A percentile compares a stretch with the other conserved stretches of the same genome.
phyloP scores from a whole-genome alignment of 2,113 vertebrate genomes.

The Motacilla tschutschensis region DNA sequence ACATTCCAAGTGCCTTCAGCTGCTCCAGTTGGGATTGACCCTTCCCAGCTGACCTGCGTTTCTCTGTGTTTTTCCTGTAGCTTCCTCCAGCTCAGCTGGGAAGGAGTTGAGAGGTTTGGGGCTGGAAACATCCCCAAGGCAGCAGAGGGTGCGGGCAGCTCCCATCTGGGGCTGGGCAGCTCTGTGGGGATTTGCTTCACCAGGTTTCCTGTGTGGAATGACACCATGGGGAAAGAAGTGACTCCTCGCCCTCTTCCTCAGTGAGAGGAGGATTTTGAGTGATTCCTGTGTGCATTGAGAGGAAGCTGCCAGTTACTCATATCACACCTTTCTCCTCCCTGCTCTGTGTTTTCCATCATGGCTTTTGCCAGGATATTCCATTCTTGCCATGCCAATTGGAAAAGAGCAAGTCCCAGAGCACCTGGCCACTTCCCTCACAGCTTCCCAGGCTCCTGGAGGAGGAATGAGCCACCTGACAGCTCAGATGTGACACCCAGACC shows the following conservation, averaged over 20 bases:
- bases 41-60: background rate
- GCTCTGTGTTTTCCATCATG: background rate
- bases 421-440: background rate
- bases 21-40: background rate
- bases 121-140: background rate
- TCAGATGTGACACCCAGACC: background rate
- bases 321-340: background rate
- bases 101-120: background rate
- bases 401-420: background rate
- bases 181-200: background rate
- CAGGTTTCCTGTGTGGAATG: background rate
- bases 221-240: background rate
- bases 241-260: background rate
- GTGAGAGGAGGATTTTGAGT: background rate
- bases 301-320: background rate
- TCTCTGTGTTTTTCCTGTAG: background rate
- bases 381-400: background rate
- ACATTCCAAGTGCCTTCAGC: background rate
- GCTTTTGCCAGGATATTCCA: background rate
- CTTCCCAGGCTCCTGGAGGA: background rate
- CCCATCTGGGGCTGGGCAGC: background rate
- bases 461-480: background rate
- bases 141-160: background rate
- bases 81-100: background rate
- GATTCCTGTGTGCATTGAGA: background rate